Evolutionary conservation across 2,888 invertebrate species (phyloP).

Genomic region (Xanthorhoe spadicearia): DNA sequence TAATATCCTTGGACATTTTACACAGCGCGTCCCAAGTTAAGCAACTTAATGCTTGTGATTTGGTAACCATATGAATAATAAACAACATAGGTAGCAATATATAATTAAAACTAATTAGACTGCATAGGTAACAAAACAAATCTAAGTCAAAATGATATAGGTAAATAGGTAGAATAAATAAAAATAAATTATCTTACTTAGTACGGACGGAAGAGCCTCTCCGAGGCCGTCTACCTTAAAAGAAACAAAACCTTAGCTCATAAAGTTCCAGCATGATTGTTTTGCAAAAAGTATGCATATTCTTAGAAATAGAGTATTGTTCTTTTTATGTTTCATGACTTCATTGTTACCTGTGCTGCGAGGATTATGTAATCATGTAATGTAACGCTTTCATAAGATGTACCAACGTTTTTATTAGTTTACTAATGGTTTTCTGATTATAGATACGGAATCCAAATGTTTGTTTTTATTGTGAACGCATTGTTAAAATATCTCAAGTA

Average conservation of each 20-base stretch:
- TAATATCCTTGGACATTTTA: too few species aligned
- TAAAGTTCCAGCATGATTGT: not conserved
- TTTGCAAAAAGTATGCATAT: constrained; percentile 17
- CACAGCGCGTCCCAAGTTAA: too few species aligned
- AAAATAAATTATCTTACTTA: not conserved
- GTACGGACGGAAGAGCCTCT: not conserved
- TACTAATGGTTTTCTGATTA: not conserved
- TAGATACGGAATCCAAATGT: not conserved
- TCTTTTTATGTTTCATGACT: constrained; percentile 23
- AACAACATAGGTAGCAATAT: too few species aligned
- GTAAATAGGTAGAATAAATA: not conserved
- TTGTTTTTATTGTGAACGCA: constrained; percentile 15
- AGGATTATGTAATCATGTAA: constrained; percentile 23
- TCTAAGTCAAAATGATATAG: too few species aligned
- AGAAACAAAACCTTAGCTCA: constrained; percentile 26
- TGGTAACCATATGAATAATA: too few species aligned
- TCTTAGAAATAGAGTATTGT: constrained; percentile 40
- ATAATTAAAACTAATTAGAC: too few species aligned
- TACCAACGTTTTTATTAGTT: not conserved
- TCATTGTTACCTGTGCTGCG: constrained; percentile 19
- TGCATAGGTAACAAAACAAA: too few species aligned
- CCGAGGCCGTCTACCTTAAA: constrained; percentile 23
- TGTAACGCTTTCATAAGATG: constrained; percentile 3
- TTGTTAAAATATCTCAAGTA: not conserved
- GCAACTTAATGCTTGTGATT: too few species aligned